Conservation (phyloP, 2,113 vertebrate species). For the Rostratula benghalensis region DNA sequence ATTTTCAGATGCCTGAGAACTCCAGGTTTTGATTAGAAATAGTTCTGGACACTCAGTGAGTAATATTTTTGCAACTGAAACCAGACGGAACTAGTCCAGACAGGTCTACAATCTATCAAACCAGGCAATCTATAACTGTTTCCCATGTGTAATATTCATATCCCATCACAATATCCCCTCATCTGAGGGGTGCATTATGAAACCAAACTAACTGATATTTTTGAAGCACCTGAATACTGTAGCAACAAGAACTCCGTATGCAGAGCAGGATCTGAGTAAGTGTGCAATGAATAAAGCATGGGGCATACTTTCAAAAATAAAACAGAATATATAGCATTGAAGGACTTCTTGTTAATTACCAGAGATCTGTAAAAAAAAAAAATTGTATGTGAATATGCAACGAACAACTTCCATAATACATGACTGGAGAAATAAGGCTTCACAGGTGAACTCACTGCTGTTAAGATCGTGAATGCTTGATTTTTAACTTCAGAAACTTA, state of each 20-base stretch:
- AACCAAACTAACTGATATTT: conserved; percentile 23
- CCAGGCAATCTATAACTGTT: neutral
- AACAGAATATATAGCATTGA: neutral
- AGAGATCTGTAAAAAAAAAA: neutral
- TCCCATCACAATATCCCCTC: neutral
- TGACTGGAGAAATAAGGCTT: neutral
- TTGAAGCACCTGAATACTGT: neutral
- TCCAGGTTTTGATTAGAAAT: neutral
- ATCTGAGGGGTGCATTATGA: neutral
- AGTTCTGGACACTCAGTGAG: neutral
- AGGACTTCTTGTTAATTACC: neutral
- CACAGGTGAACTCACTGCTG: neutral
- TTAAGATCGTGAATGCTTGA: neutral
- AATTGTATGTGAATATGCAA: neutral
- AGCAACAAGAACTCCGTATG: neutral
- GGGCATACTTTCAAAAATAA: neutral
- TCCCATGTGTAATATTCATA: neutral
- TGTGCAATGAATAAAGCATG: conserved; percentile 11
- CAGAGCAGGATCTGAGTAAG: neutral
- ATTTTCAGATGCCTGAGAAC: neutral
- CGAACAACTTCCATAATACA: neutral
- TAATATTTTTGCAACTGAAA: neutral
- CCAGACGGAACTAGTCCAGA: neutral
- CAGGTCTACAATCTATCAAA: neutral
- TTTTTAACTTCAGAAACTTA: neutral